Evolutionary conservation across 1,140 invertebrate genomes (phyloP).

Genomic region (Globodera rostochiensis): DNA sequence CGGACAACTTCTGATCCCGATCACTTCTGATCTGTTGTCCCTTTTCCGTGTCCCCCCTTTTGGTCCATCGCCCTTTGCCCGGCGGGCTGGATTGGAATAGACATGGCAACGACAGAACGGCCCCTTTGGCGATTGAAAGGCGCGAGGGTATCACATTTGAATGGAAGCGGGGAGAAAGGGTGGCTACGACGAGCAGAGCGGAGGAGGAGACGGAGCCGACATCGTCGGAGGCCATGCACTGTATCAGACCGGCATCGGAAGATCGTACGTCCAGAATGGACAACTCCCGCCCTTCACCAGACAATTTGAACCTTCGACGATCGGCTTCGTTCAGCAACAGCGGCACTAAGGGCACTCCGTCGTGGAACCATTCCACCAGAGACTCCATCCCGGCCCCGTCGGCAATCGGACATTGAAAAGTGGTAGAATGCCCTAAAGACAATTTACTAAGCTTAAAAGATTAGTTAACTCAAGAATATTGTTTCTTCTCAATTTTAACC

Average conservation of each 20-base stretch:
- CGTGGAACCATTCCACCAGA: slow-evolving; percentile 48
- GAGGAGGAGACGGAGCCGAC: slow-evolving; percentile 42
- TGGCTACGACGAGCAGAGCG: slow-evolving; percentile 36
- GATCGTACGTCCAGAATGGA: slow-evolving; percentile 19
- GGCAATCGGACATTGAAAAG: slow-evolving; percentile 35
- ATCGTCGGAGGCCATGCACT: slow-evolving; percentile 49
- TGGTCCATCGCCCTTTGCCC: slow-evolving; percentile 39
- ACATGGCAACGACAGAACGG: slow-evolving; percentile 43
- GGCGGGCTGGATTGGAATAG: slow-evolving; percentile 41
- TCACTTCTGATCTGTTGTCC: slow-evolving; percentile 12
- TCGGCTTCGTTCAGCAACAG: slow-evolving; percentile 36
- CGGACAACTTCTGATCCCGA: slow-evolving; percentile 4
- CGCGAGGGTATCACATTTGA: slow-evolving; percentile 47
- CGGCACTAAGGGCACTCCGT: slow-evolving; percentile 45
- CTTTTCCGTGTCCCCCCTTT: not conserved
- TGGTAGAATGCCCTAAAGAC: slow-evolving; percentile 2
- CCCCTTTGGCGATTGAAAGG: slow-evolving; percentile 48
- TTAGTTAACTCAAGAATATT: too few species aligned
- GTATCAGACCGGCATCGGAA: slow-evolving; percentile 45
- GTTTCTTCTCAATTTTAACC: too few species aligned
- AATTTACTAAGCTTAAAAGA: not conserved
- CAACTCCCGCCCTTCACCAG: not conserved
- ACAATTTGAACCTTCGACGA: slow-evolving; percentile 27
- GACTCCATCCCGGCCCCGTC: slow-evolving; percentile 8
- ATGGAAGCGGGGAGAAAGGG: slow-evolving; percentile 45